Evolutionary conservation across 2,888 invertebrate genomes (phyloP), one percentile per base, ranked within the genome.

Genomic region (Machimus atricapillus): DNA sequence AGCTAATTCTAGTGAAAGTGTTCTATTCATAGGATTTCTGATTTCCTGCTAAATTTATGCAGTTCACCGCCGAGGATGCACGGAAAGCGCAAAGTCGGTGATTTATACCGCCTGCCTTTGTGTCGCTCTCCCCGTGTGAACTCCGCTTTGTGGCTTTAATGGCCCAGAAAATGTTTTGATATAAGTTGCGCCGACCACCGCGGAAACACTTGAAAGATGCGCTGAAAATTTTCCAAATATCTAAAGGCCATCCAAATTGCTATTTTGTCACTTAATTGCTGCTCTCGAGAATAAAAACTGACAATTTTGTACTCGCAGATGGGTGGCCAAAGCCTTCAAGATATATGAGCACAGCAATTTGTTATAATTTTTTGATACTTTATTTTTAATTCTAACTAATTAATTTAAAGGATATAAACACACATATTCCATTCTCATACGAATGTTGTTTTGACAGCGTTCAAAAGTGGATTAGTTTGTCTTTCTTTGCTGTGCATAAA

Each of bases 1-100:
- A 87, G 82, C 87, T 87, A 86, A 88, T 87, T 87, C 87, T 86
- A 87, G 87, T 83, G 87, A 87, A 87, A 87, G 87, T 87, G 58
- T 82, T 86, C 86, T 87, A 87, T 87, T 86, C 76, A 86, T 87
- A 87, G 87, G 66, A 79, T 52, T 78, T 79, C 12, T 79, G 52
- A 52, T 46, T 79, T 52, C 52, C 79, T 79, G 79, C 52, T 52
- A 79, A 78, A 52, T 79, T 79, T 79, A 46, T 79, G 52, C 79
- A 46, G 46, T 27, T 79, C 52, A 31, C 79, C 23, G 19, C 7
- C 79, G 27, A 79, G 52, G 46, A 79, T 79, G 79, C 79, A 79
- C 46, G 46, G 31, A 31, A 56, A 43, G 52, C 46, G 46, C 52
- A 31, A 56, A 43, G 52, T 16, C 79, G 27, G 52, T 79, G 46